Base-by-base conservation (phyloP, 2,113 vertebrate genomes). In the Excalfactoria chinensis region DNA sequence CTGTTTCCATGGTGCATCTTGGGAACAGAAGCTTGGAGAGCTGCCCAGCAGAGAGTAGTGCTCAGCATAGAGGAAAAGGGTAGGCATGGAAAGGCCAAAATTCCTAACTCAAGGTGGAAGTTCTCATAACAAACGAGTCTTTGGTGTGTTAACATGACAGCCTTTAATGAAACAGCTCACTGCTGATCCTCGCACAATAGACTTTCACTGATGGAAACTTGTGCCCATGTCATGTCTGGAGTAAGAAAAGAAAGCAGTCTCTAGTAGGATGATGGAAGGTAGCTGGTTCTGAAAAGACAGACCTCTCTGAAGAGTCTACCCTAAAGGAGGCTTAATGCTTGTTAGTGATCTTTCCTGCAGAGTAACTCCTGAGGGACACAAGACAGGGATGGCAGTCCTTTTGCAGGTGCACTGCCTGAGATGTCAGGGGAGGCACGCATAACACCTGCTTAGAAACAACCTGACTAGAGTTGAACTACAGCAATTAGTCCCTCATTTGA, bases 401-500 rank as follows among this genome's bases (percentile, higher is more conserved):
- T 41, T 93, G 83, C 95, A 96, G 96, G 89, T 97, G 95, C 82
- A 30, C 44, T 92, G 20, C 79, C 64, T 90, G 73, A 95, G 83
- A 66, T 94, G 75, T 44, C 81, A 91, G 76, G 90, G 90, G 95
- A 94, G 85, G 91, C 11, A 4, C 74, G 84, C 8, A 43, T 48
- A 72, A 87, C 86, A 94, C 72, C 96, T 97, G 92, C 44, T 97
- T 34, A 71, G 72, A 56, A 63, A 72, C 66, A 95, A 86, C 85
- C 85, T 89, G 81, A 86, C 72, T 95, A 88, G 78, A 88, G 53
- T 76, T 59, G 90, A 95, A 95, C 94, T 84, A 48, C 68, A 79
- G 87, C 94, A 97, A 96, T 95, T 95, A 93, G 83, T 90, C 81
- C 86, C 92, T 95, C 77, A 70, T 93, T 96, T 95, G 69, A 92